Conservation (phyloP, 2,113 vertebrate genomes). For the Perccottus glenii region DNA sequence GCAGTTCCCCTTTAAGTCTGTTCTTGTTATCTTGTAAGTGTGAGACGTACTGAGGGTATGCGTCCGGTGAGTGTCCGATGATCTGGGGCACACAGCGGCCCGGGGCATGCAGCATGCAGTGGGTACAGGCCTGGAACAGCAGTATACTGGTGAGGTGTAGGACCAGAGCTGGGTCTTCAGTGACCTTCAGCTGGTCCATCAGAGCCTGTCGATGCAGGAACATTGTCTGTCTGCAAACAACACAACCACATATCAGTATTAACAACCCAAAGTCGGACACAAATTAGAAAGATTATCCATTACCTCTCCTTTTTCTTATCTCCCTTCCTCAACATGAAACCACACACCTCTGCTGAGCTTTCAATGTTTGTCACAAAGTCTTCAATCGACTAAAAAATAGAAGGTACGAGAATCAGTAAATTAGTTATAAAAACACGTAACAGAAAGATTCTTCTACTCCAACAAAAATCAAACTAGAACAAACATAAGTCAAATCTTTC, state of each 20-base stretch:
- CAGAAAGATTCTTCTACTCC: not conserved
- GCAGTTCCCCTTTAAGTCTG: too few species aligned
- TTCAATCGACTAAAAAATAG: conserved; percentile 82
- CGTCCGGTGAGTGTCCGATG: conserved; percentile 84
- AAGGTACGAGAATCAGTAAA: not conserved
- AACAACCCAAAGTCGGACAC: not conserved
- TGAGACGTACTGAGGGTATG: conserved; percentile 84
- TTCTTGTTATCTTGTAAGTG: not conserved
- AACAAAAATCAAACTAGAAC: too few species aligned
- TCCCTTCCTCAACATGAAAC: conserved; percentile 91
- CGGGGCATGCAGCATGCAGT: conserved; percentile 93
- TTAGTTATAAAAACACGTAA: not conserved
- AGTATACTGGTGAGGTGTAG: conserved; percentile 91
- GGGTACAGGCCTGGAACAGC: conserved; percentile 88
- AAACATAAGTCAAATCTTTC: too few species aligned
- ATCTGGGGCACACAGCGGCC: conserved; percentile 95
- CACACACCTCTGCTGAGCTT: conserved; percentile 86
- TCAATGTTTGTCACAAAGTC: conserved; percentile 90
- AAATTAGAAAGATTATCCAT: not conserved
- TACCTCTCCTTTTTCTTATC: conserved; percentile 98
- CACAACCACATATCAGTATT: not conserved
- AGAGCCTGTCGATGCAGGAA: conserved; percentile 93
- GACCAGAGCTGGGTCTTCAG: conserved; percentile 92
- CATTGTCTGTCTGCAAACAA: conserved; percentile 83
- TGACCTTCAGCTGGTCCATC: conserved; percentile 87